phyloP scores from a whole-genome alignment of 1,140 invertebrate species.

The Apis cerana region DNA sequence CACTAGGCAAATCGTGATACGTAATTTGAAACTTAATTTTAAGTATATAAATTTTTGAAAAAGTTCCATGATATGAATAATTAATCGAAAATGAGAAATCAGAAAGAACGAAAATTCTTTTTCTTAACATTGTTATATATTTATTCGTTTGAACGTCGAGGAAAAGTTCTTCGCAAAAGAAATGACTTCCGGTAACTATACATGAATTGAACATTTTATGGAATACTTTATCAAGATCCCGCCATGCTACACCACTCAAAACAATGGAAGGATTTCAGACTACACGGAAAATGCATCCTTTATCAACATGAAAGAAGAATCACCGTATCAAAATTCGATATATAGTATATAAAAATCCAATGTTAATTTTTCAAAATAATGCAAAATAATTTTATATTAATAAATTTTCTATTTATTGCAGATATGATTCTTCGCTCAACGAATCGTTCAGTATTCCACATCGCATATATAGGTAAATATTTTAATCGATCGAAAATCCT shows the following conservation, averaged over 20 bases:
- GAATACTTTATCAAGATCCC: slow-evolving; percentile 14
- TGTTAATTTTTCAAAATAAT: no score
- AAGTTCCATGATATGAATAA: background rate
- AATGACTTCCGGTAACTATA: background rate
- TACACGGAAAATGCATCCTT: background rate
- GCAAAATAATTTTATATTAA: background rate
- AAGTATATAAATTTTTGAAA: background rate
- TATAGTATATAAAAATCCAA: no score
- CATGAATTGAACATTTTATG: slow-evolving; percentile 9
- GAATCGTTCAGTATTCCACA: background rate
- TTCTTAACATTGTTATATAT: background rate
- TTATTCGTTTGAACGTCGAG: background rate
- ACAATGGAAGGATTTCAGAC: background rate
- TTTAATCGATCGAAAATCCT: background rate
- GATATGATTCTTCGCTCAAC: background rate
- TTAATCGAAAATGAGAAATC: background rate
- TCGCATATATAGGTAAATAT: background rate
- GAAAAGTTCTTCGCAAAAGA: background rate
- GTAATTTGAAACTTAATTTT: background rate
- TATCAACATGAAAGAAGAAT: background rate
- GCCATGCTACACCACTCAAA: slow-evolving; percentile 21
- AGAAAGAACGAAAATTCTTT: background rate
- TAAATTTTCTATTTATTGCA: background rate
- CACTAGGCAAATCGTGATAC: background rate
- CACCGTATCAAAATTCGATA: background rate